Evolutionary conservation across 2,113 vertebrate species (phyloP).

Genomic region (Gasterosteus aculeatus): DNA sequence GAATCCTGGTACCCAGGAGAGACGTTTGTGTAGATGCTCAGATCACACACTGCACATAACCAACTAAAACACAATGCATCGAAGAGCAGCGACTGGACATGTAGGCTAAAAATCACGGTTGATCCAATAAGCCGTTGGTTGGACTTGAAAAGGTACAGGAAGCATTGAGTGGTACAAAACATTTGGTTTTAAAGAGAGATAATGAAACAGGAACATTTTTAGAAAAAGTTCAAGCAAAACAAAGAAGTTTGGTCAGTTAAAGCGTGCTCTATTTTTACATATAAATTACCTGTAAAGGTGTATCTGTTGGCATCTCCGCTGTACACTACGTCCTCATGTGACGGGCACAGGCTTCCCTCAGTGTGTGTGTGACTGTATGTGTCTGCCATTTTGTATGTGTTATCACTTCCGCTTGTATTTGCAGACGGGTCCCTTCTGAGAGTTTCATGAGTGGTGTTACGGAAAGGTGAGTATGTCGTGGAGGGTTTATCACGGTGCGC

Average conservation of each 20-base stretch:
- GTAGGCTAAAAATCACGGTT: neutral
- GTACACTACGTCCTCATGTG: constrained; percentile 83
- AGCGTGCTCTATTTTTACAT: neutral
- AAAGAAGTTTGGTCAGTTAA: neutral
- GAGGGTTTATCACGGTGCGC: constrained; percentile 4
- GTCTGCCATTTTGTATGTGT: constrained; percentile 35
- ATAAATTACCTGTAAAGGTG: constrained; percentile 85
- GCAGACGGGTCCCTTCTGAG: neutral
- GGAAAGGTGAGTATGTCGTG: constrained; percentile 23
- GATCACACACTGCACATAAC: neutral
- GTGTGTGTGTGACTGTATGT: constrained; percentile 2
- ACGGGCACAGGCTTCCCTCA: constrained; percentile 73
- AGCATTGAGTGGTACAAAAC: neutral
- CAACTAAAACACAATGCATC: neutral
- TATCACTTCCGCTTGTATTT: constrained; percentile 22
- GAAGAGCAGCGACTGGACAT: neutral
- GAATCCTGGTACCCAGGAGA: neutral
- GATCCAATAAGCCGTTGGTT: neutral
- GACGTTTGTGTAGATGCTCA: neutral
- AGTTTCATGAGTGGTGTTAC: constrained; percentile 9
- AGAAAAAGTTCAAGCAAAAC: neutral
- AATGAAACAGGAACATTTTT: neutral
- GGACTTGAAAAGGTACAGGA: neutral
- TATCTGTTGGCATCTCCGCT: constrained; percentile 72
- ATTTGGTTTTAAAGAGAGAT: neutral